Percentiles rank a stretch among this genome's conserved stretches.
Conservation (phyloP, 2,113 vertebrate genomes). For the Tachuris rubrigastra region DNA sequence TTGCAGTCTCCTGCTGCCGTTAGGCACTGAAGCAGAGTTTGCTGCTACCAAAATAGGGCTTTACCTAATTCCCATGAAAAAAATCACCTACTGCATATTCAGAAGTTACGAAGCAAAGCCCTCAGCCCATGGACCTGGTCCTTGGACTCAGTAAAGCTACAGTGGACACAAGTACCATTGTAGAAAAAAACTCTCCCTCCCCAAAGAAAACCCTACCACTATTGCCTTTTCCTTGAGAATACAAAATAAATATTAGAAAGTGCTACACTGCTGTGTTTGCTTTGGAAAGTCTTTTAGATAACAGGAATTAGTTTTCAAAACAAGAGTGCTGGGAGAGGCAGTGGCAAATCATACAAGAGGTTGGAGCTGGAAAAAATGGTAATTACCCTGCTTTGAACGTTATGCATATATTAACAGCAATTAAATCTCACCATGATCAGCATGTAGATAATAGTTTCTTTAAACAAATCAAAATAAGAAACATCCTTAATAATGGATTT, state of each 20-base stretch:
- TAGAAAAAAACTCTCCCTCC: not conserved
- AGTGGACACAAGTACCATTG: not conserved
- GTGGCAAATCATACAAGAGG: not conserved
- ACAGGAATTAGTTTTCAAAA: constrained; percentile 56
- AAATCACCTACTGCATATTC: constrained; percentile 49
- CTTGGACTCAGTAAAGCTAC: constrained; percentile 13
- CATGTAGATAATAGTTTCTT: constrained; percentile 10
- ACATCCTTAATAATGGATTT: not conserved
- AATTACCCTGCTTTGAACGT: constrained; percentile 51
- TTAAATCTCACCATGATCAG: constrained; percentile 36
- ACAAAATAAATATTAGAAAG: constrained; percentile 66
- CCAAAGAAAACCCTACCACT: rapidly evolving
- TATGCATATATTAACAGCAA: constrained; percentile 17
- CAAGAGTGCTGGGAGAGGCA: not conserved
- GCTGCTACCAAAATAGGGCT: not conserved
- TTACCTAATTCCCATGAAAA: constrained; percentile 30
- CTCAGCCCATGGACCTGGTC: not conserved
- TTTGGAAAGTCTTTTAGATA: constrained; percentile 60
- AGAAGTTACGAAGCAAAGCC: constrained; percentile 34
- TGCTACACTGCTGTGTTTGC: constrained; percentile 55
- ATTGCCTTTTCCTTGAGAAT: constrained; percentile 5
- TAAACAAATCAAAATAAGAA: constrained; percentile 52
- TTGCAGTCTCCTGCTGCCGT: constrained; percentile 33
- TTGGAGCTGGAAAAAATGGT: constrained; percentile 38
- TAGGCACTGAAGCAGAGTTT: constrained; percentile 29